phyloP scores from a whole-genome alignment of 1,140 invertebrate genomes.

The Venustaconcha ellipsiformis region DNA sequence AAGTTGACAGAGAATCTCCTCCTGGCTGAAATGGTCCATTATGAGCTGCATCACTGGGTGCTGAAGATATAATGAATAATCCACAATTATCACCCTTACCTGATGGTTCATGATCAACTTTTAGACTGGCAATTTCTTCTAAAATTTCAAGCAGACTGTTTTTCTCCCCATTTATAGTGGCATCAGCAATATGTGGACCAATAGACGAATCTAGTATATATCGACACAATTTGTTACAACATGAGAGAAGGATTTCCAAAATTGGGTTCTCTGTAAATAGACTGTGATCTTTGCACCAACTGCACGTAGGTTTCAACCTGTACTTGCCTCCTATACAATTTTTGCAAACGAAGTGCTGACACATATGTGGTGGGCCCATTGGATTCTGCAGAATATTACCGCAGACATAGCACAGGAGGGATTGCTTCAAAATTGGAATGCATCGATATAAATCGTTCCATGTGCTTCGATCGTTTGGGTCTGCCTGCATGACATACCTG shows the following conservation, averaged over 20 bases:
- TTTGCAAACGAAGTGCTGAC: slow-evolving; percentile 89
- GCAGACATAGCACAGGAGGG: slow-evolving; percentile 90
- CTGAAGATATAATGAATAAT: slow-evolving; percentile 3
- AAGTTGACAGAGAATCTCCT: slow-evolving; percentile 1
- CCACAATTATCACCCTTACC: slow-evolving; percentile 66
- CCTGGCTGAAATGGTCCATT: slow-evolving; percentile 1
- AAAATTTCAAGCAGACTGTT: slow-evolving; percentile 80
- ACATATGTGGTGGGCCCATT: slow-evolving; percentile 82
- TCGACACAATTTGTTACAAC: slow-evolving; percentile 89
- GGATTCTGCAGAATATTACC: slow-evolving; percentile 85
- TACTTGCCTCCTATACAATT: slow-evolving; percentile 85
- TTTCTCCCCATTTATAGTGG: slow-evolving; percentile 71
- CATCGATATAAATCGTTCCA: slow-evolving; percentile 86
- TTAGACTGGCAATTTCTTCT: slow-evolving; percentile 82
- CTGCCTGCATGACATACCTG: slow-evolving; percentile 81
- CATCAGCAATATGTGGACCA: slow-evolving; percentile 67
- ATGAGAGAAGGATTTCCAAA: slow-evolving; percentile 83
- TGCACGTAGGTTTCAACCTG: slow-evolving; percentile 84
- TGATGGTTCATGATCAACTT: slow-evolving; percentile 81
- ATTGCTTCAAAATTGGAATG: slow-evolving; percentile 85
- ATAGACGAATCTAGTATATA: slow-evolving; percentile 79
- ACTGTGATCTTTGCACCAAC: slow-evolving; percentile 86
- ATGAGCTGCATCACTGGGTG: slow-evolving; percentile 1
- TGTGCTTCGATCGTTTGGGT: slow-evolving; percentile 77
- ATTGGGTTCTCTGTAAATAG: slow-evolving; percentile 87